phyloP scores from a whole-genome alignment of 2,797 vertebrate species.

The Poeciliopsis infans region DNA sequence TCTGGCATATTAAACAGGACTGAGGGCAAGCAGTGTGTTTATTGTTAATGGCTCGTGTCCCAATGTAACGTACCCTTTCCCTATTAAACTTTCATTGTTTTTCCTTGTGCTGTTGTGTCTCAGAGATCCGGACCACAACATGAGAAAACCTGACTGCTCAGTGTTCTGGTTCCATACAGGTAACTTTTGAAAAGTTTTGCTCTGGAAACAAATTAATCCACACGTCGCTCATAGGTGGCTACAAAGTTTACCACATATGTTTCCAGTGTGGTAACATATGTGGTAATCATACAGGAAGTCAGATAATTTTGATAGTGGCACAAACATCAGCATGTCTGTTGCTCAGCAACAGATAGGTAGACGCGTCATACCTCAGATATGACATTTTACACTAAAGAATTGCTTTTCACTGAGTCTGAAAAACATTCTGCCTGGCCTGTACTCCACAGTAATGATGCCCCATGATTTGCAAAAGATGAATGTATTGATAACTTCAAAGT shows the following conservation, averaged over 20 bases:
- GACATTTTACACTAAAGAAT: not conserved
- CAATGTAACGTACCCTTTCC: slow-evolving; percentile 43
- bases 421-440: not conserved
- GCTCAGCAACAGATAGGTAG: not conserved
- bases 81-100: slow-evolving; percentile 65
- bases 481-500: not conserved
- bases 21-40: not conserved
- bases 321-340: not conserved
- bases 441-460: too few relatives aligned
- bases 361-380: not conserved
- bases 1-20: not conserved
- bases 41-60: not conserved
- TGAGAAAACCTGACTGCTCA: slow-evolving; percentile 6
- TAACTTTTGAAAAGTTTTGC: slow-evolving; percentile 54
- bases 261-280: slow-evolving; percentile 37
- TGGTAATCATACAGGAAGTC: not conserved
- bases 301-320: not conserved
- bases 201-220: slow-evolving; percentile 77
- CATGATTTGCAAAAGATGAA: too few relatives aligned
- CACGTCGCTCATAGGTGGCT: slow-evolving; percentile 51
- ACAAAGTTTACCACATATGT: slow-evolving; percentile 68
- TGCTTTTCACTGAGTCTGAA: not conserved
- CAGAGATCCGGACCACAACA: slow-evolving; percentile 1
- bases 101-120: slow-evolving; percentile 9
- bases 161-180: slow-evolving; percentile 14